Base-by-base conservation (phyloP, 2,888 invertebrate genomes). In the Lepidochrysops patricia region DNA sequence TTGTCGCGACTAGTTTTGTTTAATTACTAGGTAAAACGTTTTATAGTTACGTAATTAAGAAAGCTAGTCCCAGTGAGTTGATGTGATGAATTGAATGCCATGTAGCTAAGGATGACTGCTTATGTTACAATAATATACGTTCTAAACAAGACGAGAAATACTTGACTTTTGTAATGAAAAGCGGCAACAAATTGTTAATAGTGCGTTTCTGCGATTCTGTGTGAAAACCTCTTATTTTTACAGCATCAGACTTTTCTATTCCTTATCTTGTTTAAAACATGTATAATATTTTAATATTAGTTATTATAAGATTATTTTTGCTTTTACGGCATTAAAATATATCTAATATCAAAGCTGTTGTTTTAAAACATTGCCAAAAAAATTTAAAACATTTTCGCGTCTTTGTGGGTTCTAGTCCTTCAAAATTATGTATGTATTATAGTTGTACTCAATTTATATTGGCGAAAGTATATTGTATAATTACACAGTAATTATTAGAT, bases 11-110 rank as follows among this genome's bases (percentile, higher is more conserved):
- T 86, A 87, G 85, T 86, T 88, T 85, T 83, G 79, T 77, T 87
- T 84, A 84, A 84, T 85, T 82, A 82, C 80, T 86, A 84, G 81
- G 77, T 76, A 80, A 80, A 79, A 72, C 72, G 67, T 76, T 72
- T 70, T 75, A 74, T 80, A 81, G 82, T 81, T 78, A 78, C 70
- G 83, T 84, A 82, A 83, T 84, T 86, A 85, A 87, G 85, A 72
- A 87, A 88, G 87, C 89, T 89, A 89, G 89, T 89, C 89, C 84
- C 84, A 85, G 83, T 83, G 80, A 84, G 76, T 83, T 75, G 80
- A 83, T 83, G 84, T 86, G 86, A 84, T 84, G 84, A 82, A 82
- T 75, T 75, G 79, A 79, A 85, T 82, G 87, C 82, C 83, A 83
- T 84, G 79, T 82, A 80, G 76, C 72, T 81, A 80, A 74, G 75